Evolutionary conservation across 53 echinoderm and acorn worm species (phyloP), one percentile per base, ranked within the genome.

Genomic region (Hippasteria phrygiana): DNA sequence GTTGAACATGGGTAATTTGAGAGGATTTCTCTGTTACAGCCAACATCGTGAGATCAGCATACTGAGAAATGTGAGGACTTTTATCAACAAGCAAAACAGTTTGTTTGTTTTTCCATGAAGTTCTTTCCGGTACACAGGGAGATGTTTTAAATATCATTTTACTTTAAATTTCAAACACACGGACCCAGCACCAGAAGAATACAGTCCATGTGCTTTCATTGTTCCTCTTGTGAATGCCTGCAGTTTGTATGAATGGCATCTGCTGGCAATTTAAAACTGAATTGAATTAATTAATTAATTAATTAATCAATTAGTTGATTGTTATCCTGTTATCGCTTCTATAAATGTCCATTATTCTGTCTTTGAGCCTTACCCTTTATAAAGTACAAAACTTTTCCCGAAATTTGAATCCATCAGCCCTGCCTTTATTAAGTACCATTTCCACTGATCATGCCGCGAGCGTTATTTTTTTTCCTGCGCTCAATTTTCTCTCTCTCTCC

Each of bases 371-470:
- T n/a, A 17, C 43, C 35, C 43, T 26, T 22, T 73, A 41, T 16
- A 73, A 17, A 33, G 73, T 34, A 22, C 43, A 3, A 40, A 26
- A 43, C n/a, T 31, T 24, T 73, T 73, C 43, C 8, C 32, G 3
- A 40, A n/a, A 64, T 43, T 65, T 80, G 80, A 80, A 80, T 80
- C 20, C 80, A 80, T 78, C 78, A 54, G 48, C 5, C 55, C 78
- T 10, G 3, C 78, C 14, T 38, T 38, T 45, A 67, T 67, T 67
- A 59, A 79, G 79, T 79, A 79, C 62, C 79, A 26, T 79, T 39
- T 62, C 62, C 62, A 62, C 79, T 79, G 55, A 56, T 79, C 56
- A 79, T 59, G 79, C 62, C 62, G 62, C 56, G 38, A 35, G 34
- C 36, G 41, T 74, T 37, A 42, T 48, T 48, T 48, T 48, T 48